Evolutionary conservation across 2,888 invertebrate species (phyloP).

Genomic region (Clepsis dumicolana): DNA sequence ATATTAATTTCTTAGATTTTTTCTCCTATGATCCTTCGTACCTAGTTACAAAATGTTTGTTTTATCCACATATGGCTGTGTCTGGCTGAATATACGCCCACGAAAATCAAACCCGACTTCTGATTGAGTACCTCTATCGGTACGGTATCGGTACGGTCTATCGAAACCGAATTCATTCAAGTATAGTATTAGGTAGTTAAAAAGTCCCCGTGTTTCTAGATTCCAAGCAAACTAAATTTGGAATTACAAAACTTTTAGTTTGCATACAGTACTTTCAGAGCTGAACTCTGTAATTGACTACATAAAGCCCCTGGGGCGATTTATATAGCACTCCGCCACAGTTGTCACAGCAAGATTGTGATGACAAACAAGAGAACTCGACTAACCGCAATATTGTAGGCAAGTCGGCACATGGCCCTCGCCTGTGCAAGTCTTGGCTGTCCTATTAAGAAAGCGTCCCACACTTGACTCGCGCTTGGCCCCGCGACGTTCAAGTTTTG

Average conservation of each 20-base stretch:
- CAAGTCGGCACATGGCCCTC: constrained; percentile 54
- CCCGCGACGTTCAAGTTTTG: constrained; percentile 70
- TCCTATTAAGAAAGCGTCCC: constrained; percentile 63
- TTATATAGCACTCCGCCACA: constrained; percentile 47
- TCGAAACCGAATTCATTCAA: too few species aligned
- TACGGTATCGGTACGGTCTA: too few species aligned
- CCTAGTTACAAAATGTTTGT: too few species aligned
- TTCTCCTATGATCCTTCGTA: too few species aligned
- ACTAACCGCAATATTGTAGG: constrained; percentile 60
- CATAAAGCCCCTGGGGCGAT: constrained; percentile 54
- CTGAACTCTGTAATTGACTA: constrained; percentile 44
- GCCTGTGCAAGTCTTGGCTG: constrained; percentile 43
- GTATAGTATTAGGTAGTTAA: too few species aligned
- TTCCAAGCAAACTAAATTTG: constrained; percentile 10
- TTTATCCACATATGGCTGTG: too few species aligned
- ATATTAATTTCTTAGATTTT: too few species aligned
- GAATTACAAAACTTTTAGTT: constrained; percentile 24
- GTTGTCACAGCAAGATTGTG: constrained; percentile 55
- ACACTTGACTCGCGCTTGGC: constrained; percentile 74
- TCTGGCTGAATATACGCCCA: too few species aligned
- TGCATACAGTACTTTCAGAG: not conserved
- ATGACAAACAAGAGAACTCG: constrained; percentile 66
- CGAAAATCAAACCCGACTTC: too few species aligned
- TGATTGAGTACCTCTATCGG: too few species aligned
- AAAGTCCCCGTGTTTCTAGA: too few species aligned